Percentiles rank a stretch among this genome's conserved stretches.
Evolutionary conservation across 2,113 vertebrate species (phyloP).

Genomic region (Carassius auratus): DNA sequence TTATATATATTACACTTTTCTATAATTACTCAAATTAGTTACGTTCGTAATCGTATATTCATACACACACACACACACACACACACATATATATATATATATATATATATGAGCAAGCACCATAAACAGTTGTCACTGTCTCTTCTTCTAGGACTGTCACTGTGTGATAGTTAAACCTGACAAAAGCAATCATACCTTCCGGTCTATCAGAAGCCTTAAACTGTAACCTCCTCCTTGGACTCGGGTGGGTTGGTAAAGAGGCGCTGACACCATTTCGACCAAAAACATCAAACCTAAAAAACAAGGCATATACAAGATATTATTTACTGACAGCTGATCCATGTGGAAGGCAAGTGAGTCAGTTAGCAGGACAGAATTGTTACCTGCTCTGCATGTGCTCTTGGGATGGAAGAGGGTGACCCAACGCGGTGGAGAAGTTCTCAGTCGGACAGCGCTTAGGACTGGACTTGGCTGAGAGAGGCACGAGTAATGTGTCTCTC

Average conservation of each 20-base stretch:
- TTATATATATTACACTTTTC: no score
- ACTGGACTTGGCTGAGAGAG: constrained; percentile 87
- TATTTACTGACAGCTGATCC: not conserved
- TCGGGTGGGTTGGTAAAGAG: constrained; percentile 72
- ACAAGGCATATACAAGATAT: not conserved
- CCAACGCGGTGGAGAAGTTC: constrained; percentile 91
- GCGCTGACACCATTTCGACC: constrained; percentile 79
- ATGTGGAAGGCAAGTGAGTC: not conserved
- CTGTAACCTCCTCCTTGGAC: constrained; percentile 85
- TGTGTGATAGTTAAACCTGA: not conserved
- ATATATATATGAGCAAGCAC: not conserved
- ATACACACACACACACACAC: no score
- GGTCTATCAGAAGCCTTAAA: constrained; percentile 76
- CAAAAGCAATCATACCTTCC: constrained; percentile 76
- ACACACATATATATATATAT: no score
- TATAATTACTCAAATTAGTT: no score
- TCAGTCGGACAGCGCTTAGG: constrained; percentile 95
- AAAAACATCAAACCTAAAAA: constrained; percentile 77
- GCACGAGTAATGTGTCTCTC: constrained; percentile 86
- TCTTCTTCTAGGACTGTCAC: not conserved
- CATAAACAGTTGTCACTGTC: not conserved
- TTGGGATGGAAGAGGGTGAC: constrained; percentile 80
- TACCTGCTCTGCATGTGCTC: constrained; percentile 82
- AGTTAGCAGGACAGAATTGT: not conserved
- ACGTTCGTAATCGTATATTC: no score